Conservation (phyloP, 2,113 vertebrate genomes). For the Brachyistius frenatus region DNA sequence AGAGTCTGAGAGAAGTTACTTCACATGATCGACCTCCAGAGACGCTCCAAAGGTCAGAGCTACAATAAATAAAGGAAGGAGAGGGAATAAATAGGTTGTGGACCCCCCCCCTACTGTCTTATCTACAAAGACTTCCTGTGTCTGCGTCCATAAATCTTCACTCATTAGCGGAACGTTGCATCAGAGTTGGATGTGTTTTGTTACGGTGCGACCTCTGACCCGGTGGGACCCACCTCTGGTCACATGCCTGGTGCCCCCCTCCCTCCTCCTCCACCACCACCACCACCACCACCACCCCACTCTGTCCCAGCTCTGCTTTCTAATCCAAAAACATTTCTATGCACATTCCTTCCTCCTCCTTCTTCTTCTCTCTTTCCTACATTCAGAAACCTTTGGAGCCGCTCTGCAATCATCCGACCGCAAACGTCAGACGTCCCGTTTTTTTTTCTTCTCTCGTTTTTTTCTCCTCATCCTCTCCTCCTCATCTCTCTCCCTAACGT, state of each 20-base stretch:
- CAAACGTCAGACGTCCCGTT: conserved; percentile 8
- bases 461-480: too few species aligned
- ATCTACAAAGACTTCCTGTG: conserved; percentile 39
- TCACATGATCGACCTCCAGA: not conserved
- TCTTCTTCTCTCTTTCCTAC: conserved; percentile 21
- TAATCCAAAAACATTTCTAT: conserved; percentile 64
- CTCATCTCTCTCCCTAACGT: too few species aligned
- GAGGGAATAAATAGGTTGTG: conserved; percentile 49
- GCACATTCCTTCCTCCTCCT: conserved; percentile 50
- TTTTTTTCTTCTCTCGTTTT: not conserved
- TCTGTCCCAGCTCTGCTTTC: conserved; percentile 54
- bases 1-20: not conserved
- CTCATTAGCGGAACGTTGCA: too few species aligned
- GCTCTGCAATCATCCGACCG: conserved; percentile 31
- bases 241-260: conserved; percentile 43
- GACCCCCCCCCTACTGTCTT: not conserved
- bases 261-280: not conserved
- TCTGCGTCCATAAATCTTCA: not conserved
- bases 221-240: conserved; percentile 22
- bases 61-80: conserved; percentile 50
- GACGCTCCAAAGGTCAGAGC: not conserved
- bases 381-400: conserved; percentile 45
- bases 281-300: not conserved
- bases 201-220: conserved; percentile 31
- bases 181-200: conserved; percentile 19